Evolutionary conservation across 2,888 invertebrate species (phyloP).

Genomic region (Cheilosia urbana): DNA sequence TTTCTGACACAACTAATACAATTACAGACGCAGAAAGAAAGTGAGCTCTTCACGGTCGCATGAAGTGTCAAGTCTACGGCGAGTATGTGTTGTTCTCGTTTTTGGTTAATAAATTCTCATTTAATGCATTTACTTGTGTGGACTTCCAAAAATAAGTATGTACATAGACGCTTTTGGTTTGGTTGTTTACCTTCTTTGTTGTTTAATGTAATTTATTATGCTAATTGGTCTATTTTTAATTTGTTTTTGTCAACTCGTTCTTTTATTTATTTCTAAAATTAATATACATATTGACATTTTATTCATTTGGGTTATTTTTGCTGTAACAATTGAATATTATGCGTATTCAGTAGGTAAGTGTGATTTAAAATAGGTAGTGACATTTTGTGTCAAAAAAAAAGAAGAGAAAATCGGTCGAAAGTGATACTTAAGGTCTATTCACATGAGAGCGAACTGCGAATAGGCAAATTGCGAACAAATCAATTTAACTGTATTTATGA

Average conservation of each 20-base stretch:
- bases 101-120: constrained; percentile 2
- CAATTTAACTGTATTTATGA: no score
- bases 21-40: constrained; percentile 24
- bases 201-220: constrained; percentile 48
- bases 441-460: no score
- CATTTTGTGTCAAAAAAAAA: neutral
- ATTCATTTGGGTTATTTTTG: neutral
- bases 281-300: constrained; percentile 13
- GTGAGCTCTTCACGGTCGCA: constrained; percentile 12
- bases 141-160: constrained; percentile 57
- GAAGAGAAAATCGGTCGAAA: neutral
- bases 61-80: neutral
- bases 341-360: no score
- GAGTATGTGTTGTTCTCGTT: neutral
- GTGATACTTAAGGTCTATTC: no score
- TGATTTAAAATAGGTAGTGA: no score
- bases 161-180: constrained; percentile 10
- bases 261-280: constrained; percentile 35
- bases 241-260: constrained; percentile 41
- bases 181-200: constrained; percentile 33
- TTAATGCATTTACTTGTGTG: constrained; percentile 31
- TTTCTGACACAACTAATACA: constrained; percentile 9
- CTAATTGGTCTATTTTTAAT: constrained; percentile 58
- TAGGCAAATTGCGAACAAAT: no score
- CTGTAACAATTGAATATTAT: neutral